These are phyloP conservation scores for Cyclopterus lumpus DNA, from an alignment of 2,797 vertebrate species.

Conservation along the genomic window DNA sequence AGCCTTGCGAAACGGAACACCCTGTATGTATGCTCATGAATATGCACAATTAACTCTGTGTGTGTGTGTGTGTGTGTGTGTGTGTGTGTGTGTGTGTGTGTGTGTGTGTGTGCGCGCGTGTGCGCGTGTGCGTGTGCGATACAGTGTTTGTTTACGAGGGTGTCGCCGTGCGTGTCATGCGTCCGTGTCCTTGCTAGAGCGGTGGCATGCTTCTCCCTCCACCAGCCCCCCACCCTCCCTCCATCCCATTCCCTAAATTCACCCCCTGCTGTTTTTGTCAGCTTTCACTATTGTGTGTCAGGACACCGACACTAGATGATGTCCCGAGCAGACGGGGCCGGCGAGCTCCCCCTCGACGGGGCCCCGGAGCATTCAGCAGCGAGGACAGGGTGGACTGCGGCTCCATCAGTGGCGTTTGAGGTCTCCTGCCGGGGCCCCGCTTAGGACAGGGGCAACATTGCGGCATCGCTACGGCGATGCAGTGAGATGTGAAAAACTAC, in stretches of 20 bases:
- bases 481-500: slow-evolving; percentile 48
- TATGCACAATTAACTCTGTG: slow-evolving; percentile 76
- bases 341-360: slow-evolving; percentile 50
- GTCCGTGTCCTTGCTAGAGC: slow-evolving; percentile 57
- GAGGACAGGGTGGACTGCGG: slow-evolving; percentile 41
- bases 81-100: slow-evolving; percentile 28
- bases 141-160: slow-evolving; percentile 59
- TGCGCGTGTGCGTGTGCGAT: slow-evolving; percentile 46
- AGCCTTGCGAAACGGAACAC: slow-evolving; percentile 75
- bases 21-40: slow-evolving; percentile 80
- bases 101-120: slow-evolving; percentile 41
- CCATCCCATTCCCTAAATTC: slow-evolving; percentile 44
- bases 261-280: slow-evolving; percentile 70
- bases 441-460: slow-evolving; percentile 47
- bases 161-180: slow-evolving; percentile 50
- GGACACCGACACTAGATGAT: slow-evolving; percentile 68
- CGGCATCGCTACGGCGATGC: slow-evolving; percentile 40
- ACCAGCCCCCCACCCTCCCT: slow-evolving; percentile 1
- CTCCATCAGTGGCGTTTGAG: slow-evolving; percentile 56
- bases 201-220: slow-evolving; percentile 62
- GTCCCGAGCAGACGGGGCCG: slow-evolving; percentile 59
- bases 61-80: slow-evolving; percentile 50
- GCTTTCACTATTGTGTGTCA: slow-evolving; percentile 74
- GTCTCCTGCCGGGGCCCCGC: slow-evolving; percentile 63
- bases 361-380: slow-evolving; percentile 42